These are phyloP conservation scores for Xiphophorus birchmanni DNA, from an alignment of 2,797 vertebrate genomes.

Conservation along the genomic window DNA sequence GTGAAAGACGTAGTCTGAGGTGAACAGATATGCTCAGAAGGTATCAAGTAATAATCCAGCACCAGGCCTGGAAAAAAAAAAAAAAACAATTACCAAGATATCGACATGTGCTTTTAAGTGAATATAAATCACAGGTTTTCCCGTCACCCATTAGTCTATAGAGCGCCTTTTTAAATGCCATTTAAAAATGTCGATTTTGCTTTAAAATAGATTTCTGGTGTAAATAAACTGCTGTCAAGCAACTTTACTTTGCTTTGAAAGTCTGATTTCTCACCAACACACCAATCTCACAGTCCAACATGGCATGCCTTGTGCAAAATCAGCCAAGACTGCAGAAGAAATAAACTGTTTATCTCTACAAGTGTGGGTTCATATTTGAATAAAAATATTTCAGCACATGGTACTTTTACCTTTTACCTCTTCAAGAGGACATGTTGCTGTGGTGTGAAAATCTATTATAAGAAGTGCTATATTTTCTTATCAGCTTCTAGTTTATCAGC, in stretches of 20 bases:
- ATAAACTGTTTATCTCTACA: not conserved
- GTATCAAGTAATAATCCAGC: not conserved
- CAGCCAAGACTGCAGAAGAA: not conserved
- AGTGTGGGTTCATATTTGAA: not conserved
- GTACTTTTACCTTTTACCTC: not conserved
- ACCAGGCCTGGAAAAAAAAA: not conserved
- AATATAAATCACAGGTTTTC: not conserved
- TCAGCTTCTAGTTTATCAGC: not conserved
- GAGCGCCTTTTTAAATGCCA: not conserved
- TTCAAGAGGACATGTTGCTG: not conserved
- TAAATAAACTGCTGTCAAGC: not conserved
- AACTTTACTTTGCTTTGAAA: not conserved
- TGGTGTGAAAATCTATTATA: not conserved
- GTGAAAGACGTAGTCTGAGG: not conserved
- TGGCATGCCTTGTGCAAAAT: not conserved
- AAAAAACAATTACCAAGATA: not conserved
- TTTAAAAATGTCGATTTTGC: not conserved
- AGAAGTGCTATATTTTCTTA: not conserved
- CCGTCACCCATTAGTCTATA: not conserved
- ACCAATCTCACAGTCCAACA: not conserved
- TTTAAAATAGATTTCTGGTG: not conserved
- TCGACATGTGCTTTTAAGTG: not conserved
- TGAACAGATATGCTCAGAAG: not conserved
- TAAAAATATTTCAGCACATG: not conserved
- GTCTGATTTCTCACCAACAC: not conserved